phyloP scores from a whole-genome alignment of 2,113 vertebrate species.

The Phocoena phocoena region DNA sequence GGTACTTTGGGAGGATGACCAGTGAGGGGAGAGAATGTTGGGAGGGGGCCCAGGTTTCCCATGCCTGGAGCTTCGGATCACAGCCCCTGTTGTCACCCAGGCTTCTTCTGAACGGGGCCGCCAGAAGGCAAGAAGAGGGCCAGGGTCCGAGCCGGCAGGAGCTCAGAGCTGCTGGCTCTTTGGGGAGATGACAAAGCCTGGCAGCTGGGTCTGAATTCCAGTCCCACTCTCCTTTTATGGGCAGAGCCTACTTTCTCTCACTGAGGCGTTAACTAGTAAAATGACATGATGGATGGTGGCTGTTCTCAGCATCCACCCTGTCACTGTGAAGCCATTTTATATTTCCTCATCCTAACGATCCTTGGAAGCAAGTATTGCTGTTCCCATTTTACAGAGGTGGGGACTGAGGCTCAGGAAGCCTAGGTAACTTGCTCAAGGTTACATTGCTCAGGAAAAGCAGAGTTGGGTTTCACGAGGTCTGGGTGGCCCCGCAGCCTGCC shows the following conservation, averaged over 20 bases:
- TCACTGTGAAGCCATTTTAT: not conserved
- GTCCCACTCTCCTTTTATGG: not conserved
- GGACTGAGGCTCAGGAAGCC: not conserved
- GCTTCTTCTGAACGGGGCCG: conserved; percentile 77
- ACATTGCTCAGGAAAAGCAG: not conserved
- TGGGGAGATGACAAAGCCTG: conserved; percentile 81
- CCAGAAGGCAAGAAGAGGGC: conserved; percentile 79
- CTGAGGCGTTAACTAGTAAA: not conserved
- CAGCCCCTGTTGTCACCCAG: conserved; percentile 84
- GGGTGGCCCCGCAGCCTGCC: not conserved
- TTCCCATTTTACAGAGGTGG: not conserved
- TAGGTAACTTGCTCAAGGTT: not conserved
- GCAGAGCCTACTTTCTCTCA: not conserved
- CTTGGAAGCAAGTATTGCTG: not conserved
- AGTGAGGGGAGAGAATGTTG: conserved; percentile 75
- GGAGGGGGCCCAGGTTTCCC: not conserved
- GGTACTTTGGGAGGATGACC: not conserved
- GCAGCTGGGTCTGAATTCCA: conserved; percentile 85
- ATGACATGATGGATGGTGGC: not conserved
- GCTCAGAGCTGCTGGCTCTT: conserved; percentile 84
- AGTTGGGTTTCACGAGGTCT: not conserved
- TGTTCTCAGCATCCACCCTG: not conserved
- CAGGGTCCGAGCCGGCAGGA: conserved; percentile 73
- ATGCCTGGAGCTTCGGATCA: not conserved
- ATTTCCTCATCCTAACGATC: not conserved